Base-by-base conservation (phyloP, 1,140 invertebrate species). In the Drosophila parabipectinata region DNA sequence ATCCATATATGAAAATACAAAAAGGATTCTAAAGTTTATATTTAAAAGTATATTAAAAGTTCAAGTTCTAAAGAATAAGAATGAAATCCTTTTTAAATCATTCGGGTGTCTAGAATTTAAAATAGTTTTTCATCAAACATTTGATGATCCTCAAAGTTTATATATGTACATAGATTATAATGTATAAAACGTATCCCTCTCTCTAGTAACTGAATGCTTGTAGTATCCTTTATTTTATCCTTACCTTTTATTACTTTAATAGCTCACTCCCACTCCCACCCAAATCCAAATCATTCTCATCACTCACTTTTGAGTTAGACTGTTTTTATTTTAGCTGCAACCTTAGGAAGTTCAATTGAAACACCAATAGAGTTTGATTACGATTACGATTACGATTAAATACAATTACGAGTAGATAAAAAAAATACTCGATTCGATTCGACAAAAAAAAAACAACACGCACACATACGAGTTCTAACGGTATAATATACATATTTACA, bases 281-380 rank as follows among this genome's bases (percentile, higher is more conserved):
- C 18, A 48, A 18, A 9, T 7, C 41, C 32, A 28, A 44, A 14
- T 6, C n/a, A n/a, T 14, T 44, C 12, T n/a, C 10, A 50, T 12
- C 7, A 12, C n/a, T 5, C 12, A 6, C 15, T 34, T 53, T 2
- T 10, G 10, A 61, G 55, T 62, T 73, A 54, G 45, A 57, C 44
- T 73, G 3, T 45, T 51, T 51, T 44, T 76, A 72, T 78, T 58
- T 72, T 78, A 45, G 48, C 55, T 30, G 68, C 74, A 81, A 82
- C 79, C 68, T 73, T 73, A 56, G 61, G 57, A 81, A 82, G 68
- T 61, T 66, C 67, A 83, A 74, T 81, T 81, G 79, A 81, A 81
- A 81, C 79, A 81, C 64, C 68, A 30, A 81, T 62, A 41, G 62
- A 24, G 21, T 41, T 59, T 44, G 44, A 37, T 56, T 81, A 61